Evolutionary conservation across 2,888 invertebrate genomes (phyloP), one percentile per base, ranked within the genome.

Genomic region (Euzophera pinguis): DNA sequence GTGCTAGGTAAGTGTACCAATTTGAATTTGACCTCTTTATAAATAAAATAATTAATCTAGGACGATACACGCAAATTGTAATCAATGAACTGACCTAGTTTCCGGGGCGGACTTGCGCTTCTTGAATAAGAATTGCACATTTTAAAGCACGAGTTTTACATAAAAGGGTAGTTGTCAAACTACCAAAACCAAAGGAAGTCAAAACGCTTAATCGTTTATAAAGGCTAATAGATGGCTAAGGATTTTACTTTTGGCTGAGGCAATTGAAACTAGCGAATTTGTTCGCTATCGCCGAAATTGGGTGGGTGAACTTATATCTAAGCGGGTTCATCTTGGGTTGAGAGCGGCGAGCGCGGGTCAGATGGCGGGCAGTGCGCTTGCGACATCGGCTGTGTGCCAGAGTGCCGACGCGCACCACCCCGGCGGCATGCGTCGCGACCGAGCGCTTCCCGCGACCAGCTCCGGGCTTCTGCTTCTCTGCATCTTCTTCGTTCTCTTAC

Each of bases 291-390:
- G 63, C 74, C 71, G 68, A 85, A 89, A 86, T 84, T 88, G 76
- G 87, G 88, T 86, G 84, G 82, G 76, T 84, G 85, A 85, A 84
- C 85, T 81, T 78, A 81, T 88, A 88, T 89, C 84, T 82, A 63
- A 65, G 67, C 65, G 81, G 67, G 83, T 84, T 84, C 81, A 84
- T 79, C 78, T 74, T 68, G 68, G 77, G 83, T 81, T 78, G 68
- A 68, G 67, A 65, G 50, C 71, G 67, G 67, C 67, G 72, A 58
- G 67, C 70, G 45, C 39, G 82, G 87, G 87, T 86, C 87, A 85
- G 71, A 67, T 73, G 76, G 73, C 81, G 77, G 72, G 56, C 77
- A 72, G 74, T 75, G 78, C 73, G 79, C 72, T 65, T 54, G 62
- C 56, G 64, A 52, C 60, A 62, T 50, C 62, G 59, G 52, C 56